Base-by-base conservation (phyloP, 2,113 vertebrate genomes). In the Scophthalmus maximus region DNA sequence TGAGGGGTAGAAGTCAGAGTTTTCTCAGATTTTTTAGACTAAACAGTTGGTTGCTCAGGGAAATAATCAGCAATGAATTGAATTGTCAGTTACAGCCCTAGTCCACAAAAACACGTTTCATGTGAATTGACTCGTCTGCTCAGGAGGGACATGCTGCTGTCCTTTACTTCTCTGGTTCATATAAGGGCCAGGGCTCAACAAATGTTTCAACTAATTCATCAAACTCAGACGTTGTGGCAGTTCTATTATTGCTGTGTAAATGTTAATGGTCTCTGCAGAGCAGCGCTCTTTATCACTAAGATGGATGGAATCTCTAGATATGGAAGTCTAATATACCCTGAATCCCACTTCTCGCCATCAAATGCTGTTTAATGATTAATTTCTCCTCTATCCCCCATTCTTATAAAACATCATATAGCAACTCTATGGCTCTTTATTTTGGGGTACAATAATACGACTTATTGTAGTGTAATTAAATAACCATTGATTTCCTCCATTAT, bases 161-260 rank as follows among this genome's bases (percentile, higher is more conserved):
- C 23, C 12, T 50, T 50, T 14, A 50, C 62, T 22, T 20, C 17
- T 55, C 30, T 47, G 34, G 53, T 25, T 72, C n/a, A 15, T 30
- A 36, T 26, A 8, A 27, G 20, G 18, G 27, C 25, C 68, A 34
- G n/a, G 6, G 4, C 30, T 68, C 47, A 8, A 25, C 20, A 20
- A 42, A 64, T 68, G 50, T 27, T 62, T 67, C 36, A 70, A 9
- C 20, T 40, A 14, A 65, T 68, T 71, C 15, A 64, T 78, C 56
- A 78, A 57, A 61, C n/a, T n/a, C 29, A 25, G 47, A 50, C 2
- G 3, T 22, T 50, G 12, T 68, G 68, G 20, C 68, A 84, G 74
- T 36, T 60, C 23, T 65, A 78, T 29, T 34, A 56, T 61, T 30
- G 30, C 62, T 76, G 40, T 63, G 65, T 60, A 79, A 87, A 84